Evolutionary conservation across 2,113 vertebrate species (phyloP), one percentile per base, ranked within the genome.

Genomic region (Dipodomys stephensi): DNA sequence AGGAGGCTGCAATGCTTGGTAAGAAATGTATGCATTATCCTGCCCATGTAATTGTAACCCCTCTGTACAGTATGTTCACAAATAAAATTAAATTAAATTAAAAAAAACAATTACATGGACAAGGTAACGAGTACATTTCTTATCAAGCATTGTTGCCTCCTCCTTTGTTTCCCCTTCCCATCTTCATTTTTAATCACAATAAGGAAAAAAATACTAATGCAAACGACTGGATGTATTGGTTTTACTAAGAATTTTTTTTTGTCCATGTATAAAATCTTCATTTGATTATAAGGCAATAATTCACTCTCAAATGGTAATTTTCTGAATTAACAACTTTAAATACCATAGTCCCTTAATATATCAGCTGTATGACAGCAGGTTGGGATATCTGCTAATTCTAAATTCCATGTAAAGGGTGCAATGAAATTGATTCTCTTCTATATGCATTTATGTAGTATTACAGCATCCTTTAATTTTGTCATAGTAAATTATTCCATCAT

Each of bases 311-410:
- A 84, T 92, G 62, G 18, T 89, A 96, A 96, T 96, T 96, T 97
- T 97, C 93, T 97, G 90, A 97, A 93, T 96, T 92, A 97, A 90
- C 76, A 96, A 89, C 88, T 96, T 92, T 92, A 95, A 96, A 96
- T 96, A 79, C 57, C 88, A 74, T 94, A 65, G 62, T 79, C 49
- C n/a, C 27, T 91, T 96, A 97, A 94, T 88, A 83, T 44, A 95
- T 96, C 92, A 76, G 85, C 87, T 94, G 93, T 92, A 83, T 71
- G 39, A 95, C 71, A 88, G 76, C 78, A 91, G 95, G 90, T 95
- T 94, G 95, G 72, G 73, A 60, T 95, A 90, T 96, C 90, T 95
- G 82, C 67, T 97, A 85, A 79, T 83, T 95, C 91, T 62, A 97
- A 97, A 96, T 96, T 91, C 74, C 92, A 87, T 6, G 7, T 57